phyloP scores from a whole-genome alignment of 2,888 invertebrate genomes.

The Pristionchus entomophagus region DNA sequence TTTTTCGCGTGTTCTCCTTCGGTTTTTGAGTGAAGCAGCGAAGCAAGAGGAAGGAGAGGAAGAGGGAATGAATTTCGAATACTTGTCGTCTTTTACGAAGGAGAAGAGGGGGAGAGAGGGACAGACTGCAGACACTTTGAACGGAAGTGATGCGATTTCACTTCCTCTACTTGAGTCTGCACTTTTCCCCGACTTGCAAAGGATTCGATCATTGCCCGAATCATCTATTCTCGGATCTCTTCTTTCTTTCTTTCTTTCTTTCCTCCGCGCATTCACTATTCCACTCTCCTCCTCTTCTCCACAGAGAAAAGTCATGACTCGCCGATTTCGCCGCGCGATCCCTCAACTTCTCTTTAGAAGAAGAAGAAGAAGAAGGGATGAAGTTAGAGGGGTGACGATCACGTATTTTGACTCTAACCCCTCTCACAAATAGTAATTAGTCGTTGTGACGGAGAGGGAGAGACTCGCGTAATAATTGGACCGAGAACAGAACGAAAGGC shows the following conservation, averaged over 20 bases:
- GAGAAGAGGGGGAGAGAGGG: background rate
- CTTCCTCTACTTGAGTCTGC: background rate
- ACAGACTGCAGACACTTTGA: background rate
- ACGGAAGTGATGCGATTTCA: background rate
- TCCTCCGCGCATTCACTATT: background rate
- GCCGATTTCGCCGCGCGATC: background rate
- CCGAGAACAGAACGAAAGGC: background rate
- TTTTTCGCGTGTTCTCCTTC: slow-evolving; percentile 24
- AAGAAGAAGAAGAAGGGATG: background rate
- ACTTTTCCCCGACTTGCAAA: background rate
- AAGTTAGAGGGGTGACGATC: background rate
- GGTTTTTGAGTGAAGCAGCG: slow-evolving; percentile 10
- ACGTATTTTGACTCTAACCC: slow-evolving; percentile 9
- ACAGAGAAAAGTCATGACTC: background rate
- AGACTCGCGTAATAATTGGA: slow-evolving; percentile 10
- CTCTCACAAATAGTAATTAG: slow-evolving; percentile 20
- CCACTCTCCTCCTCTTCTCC: background rate
- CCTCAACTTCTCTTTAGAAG: background rate
- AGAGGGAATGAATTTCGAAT: slow-evolving; percentile 29
- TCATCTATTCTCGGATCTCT: background rate
- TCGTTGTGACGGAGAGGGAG: background rate
- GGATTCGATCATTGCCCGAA: background rate
- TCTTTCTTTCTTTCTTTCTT: too few species aligned
- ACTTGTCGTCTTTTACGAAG: background rate
- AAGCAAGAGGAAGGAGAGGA: slow-evolving; percentile 15